Percentiles rank a stretch among this genome's conserved stretches.
Conservation (phyloP, 2,888 invertebrate genomes). For the Eristalis pertinax region DNA sequence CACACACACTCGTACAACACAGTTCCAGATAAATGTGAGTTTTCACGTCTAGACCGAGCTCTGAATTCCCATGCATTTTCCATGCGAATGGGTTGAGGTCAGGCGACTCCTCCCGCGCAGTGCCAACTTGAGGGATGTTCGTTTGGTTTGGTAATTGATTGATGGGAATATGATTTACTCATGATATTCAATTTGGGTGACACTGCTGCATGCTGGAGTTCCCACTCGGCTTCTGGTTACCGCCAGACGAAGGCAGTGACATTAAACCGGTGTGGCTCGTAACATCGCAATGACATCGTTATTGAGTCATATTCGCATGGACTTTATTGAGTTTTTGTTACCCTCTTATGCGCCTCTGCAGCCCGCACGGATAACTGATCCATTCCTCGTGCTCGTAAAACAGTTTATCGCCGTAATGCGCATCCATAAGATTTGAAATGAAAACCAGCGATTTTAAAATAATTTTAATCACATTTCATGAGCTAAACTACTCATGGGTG, state of each 20-base stretch:
- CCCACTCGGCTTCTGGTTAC: background rate
- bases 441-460: background rate
- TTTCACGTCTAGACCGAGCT: background rate
- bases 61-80: background rate
- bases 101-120: background rate
- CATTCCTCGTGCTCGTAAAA: background rate
- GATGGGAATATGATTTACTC: background rate
- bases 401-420: background rate
- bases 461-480: background rate
- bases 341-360: background rate
- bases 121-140: background rate
- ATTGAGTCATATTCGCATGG: background rate
- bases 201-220: background rate
- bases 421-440: constrained; percentile 1
- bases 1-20: background rate
- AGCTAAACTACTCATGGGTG: background rate
- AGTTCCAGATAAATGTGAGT: background rate
- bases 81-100: background rate
- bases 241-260: background rate
- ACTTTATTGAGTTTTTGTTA: constrained; percentile 9
- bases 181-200: background rate
- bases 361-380: background rate
- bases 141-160: constrained; percentile 2
- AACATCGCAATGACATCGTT: background rate
- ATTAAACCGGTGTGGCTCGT: constrained; percentile 3